A percentile compares a stretch with the other conserved stretches of the same genome.
phyloP scores from a whole-genome alignment of 2,797 vertebrate species.

The Ibycter americanus region DNA sequence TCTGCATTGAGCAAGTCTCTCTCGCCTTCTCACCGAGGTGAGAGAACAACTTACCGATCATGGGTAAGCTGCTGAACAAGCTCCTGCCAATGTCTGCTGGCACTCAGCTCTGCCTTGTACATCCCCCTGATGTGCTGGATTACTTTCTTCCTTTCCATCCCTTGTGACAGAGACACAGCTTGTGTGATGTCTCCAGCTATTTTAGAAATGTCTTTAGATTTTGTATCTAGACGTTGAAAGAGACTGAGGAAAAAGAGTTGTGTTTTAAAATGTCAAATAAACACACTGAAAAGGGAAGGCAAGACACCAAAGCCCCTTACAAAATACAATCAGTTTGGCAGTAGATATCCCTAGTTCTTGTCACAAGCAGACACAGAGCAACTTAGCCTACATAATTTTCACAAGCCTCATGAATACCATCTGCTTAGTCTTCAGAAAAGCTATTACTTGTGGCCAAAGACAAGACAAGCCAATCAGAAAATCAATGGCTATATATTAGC shows the following conservation, averaged over 20 bases:
- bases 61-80: slow-evolving; percentile 95
- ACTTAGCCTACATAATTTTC: background rate
- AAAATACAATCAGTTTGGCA: background rate
- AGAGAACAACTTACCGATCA: slow-evolving; percentile 83
- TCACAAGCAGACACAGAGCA: background rate
- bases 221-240: slow-evolving; percentile 92
- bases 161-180: slow-evolving; percentile 93
- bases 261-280: background rate
- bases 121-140: slow-evolving; percentile 96
- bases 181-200: slow-evolving; percentile 98
- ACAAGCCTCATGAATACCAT: background rate
- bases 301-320: background rate
- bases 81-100: slow-evolving; percentile 96
- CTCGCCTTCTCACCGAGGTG: background rate
- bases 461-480: background rate
- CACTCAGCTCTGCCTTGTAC: slow-evolving; percentile 94
- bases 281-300: background rate
- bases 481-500: background rate
- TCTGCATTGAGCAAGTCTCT: background rate
- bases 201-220: slow-evolving; percentile 97
- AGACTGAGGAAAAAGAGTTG: slow-evolving; percentile 78
- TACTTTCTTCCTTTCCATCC: slow-evolving; percentile 96
- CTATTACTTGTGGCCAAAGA: background rate
- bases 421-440: background rate
- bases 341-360: background rate